Evolutionary conservation across 2,113 vertebrate genomes (phyloP).

Genomic region (Zapornia atra): DNA sequence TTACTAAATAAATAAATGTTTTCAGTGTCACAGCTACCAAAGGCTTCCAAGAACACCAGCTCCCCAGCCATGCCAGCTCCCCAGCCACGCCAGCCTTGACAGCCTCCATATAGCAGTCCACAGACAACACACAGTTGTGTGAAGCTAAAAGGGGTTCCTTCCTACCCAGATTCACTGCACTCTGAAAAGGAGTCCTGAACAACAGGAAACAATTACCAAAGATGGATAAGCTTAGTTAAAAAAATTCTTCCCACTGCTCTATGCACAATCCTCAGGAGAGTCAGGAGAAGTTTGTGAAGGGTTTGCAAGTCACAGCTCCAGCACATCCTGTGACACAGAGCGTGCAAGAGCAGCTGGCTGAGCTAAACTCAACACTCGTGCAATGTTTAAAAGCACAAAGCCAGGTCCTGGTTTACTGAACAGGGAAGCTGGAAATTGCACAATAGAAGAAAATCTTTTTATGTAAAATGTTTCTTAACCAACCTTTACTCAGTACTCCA

Average conservation of each 20-base stretch:
- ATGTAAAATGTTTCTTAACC: accelerated
- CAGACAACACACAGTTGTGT: background rate
- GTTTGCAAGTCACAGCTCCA: background rate
- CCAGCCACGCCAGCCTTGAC: background rate
- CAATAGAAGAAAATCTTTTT: background rate
- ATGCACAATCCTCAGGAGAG: background rate
- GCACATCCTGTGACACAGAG: background rate
- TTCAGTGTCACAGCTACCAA: background rate
- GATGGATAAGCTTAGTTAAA: background rate
- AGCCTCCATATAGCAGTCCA: background rate
- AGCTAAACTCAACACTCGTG: background rate
- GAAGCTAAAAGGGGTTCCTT: background rate
- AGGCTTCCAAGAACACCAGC: background rate
- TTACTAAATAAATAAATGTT: background rate
- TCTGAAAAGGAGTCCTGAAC: background rate
- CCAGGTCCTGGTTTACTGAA: background rate
- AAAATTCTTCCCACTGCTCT: background rate
- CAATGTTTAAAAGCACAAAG: background rate
- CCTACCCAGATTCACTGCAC: background rate
- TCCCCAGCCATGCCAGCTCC: background rate
- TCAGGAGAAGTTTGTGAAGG: background rate
- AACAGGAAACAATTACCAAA: slow-evolving; percentile 24
- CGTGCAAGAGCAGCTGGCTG: background rate
- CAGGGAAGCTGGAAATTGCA: background rate
- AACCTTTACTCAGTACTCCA: background rate